Evolutionary conservation across 1,140 invertebrate genomes (phyloP), one percentile per base, ranked within the genome.

Genomic region (Popillia japonica): DNA sequence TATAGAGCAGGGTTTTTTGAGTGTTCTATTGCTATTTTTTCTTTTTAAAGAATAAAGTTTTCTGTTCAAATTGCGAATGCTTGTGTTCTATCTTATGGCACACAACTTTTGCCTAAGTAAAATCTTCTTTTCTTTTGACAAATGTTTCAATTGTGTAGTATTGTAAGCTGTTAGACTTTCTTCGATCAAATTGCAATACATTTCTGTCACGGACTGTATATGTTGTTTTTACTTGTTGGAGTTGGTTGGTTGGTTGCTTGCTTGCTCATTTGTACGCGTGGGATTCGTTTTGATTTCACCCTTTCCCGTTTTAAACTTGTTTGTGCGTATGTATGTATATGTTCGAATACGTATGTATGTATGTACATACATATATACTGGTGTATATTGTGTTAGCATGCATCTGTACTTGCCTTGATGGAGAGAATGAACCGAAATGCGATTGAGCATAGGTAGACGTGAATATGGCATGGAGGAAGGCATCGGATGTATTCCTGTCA

Each of bases 251-350:
- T n/a, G n/a, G n/a, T 42, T 42, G 0, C 41, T 42, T 48, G 17
- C 40, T 79, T 77, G 79, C 79, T 80, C 79, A 80, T 81, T 80
- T 80, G 68, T 75, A 61, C 72, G 74, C 74, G 72, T 73, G 74
- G 79, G 79, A 81, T 81, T 81, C 79, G 77, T 81, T 81, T 80
- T 80, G 79, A 81, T 80, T 78, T 76, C 74, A 79, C 76, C 78
- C 77, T 78, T 64, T 78, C 77, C 76, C 34, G 22, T 68, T 68
- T 68, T 68, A 22, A 68, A 27, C 61, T 68, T 34, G 48, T 7
- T 55, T 55, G 11, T n/a, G 48, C 2, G 14, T 55, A 55, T 6
- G 48, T 55, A n/a, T 55, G 10, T 55, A n/a, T n/a, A 2, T 3
- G 7, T n/a, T n/a, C n/a, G n/a, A n/a, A n/a, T n/a, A n/a, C n/a